phyloP scores from a whole-genome alignment of 92 coral and sea anemone genomes.

The Pocillopora meandrina region DNA sequence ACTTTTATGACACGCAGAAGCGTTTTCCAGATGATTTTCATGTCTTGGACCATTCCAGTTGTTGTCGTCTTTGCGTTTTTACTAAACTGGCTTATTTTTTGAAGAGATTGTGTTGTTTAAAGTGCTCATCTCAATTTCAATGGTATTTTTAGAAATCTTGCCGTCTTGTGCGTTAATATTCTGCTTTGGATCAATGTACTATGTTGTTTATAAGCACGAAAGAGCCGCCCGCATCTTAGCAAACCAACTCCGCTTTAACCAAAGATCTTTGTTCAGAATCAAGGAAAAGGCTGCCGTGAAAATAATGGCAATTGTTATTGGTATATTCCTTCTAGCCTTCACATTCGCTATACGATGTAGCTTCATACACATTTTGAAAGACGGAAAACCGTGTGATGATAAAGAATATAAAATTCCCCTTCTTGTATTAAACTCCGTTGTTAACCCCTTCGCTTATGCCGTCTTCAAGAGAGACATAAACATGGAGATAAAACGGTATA shows the following conservation, averaged over 20 bases:
- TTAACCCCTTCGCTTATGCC: slow-evolving; percentile 6
- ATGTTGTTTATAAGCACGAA: not conserved
- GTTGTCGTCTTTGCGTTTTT: not conserved
- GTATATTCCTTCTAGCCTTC: not conserved
- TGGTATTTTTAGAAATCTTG: not conserved
- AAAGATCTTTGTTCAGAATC: not conserved
- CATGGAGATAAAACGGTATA: not conserved
- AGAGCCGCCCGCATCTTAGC: slow-evolving; percentile 8
- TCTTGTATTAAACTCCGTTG: slow-evolving; percentile 3
- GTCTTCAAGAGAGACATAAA: slow-evolving; percentile 15
- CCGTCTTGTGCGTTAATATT: too few relatives aligned
- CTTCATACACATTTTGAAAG: not conserved
- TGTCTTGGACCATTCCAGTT: not conserved
- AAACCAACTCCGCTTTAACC: slow-evolving; percentile 8
- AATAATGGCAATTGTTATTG: slow-evolving; percentile 8
- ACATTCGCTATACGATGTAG: not conserved
- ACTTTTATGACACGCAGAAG: not conserved
- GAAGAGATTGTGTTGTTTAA: not conserved
- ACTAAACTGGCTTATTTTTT: not conserved
- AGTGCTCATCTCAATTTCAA: not conserved
- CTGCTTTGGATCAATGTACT: too few relatives aligned
- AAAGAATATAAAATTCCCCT: not conserved
- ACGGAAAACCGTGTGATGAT: not conserved
- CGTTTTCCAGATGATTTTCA: not conserved
- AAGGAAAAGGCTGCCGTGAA: slow-evolving; percentile 5